These are phyloP conservation scores for Phycodurus eques DNA, from an alignment of 2,113 vertebrate species.

Conservation along the genomic window DNA sequence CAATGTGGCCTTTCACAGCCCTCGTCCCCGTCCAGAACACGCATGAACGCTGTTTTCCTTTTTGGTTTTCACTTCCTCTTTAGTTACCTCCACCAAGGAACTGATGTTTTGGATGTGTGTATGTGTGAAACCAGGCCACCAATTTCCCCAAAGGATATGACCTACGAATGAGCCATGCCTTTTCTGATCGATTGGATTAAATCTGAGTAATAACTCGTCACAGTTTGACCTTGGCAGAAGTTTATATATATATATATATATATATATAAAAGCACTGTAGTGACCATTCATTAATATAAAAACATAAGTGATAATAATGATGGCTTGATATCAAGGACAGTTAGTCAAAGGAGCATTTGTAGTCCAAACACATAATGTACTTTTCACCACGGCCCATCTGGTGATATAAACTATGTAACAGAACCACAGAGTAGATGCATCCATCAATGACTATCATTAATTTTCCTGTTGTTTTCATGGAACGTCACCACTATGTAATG, in stretches of 20 bases:
- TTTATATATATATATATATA: neutral
- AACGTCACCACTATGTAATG: conserved; percentile 2
- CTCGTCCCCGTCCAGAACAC: conserved; percentile 62
- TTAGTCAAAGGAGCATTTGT: neutral
- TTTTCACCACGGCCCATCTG: conserved; percentile 3
- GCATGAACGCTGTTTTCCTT: conserved; percentile 32
- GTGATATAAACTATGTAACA: neutral
- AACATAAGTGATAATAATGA: neutral
- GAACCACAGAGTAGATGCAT: neutral
- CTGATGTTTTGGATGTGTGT: neutral
- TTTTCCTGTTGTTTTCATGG: neutral
- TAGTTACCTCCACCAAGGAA: neutral
- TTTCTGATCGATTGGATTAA: neutral
- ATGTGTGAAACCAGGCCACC: neutral
- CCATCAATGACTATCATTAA: conserved; percentile 2
- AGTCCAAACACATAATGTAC: neutral
- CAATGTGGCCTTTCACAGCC: conserved; percentile 79
- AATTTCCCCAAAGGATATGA: neutral
- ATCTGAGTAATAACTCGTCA: neutral
- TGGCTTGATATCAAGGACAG: neutral
- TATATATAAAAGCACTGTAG: too few species aligned
- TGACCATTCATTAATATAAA: neutral
- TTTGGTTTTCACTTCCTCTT: conserved; percentile 19
- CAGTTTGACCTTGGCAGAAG: neutral
- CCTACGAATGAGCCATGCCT: neutral